These are phyloP conservation scores for Microcebus ravelobensis DNA, from an alignment of 2,113 vertebrate species.

Conservation along the genomic window DNA sequence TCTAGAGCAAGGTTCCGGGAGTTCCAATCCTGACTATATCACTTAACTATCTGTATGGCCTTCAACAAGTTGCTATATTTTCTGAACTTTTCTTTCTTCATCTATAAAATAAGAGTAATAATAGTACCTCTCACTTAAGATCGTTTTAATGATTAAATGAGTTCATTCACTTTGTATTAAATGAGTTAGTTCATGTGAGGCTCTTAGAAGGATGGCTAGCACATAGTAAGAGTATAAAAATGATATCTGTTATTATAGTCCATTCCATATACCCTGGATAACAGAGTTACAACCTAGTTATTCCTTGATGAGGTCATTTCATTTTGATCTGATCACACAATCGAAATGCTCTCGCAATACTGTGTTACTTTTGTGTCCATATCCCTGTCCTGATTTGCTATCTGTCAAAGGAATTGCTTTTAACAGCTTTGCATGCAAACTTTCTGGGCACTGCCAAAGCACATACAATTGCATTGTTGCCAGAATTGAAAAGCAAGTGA, in stretches of 20 bases:
- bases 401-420: slow-evolving; percentile 21
- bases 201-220: background rate
- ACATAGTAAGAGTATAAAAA: slow-evolving; percentile 8
- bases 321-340: background rate
- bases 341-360: background rate
- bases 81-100: background rate
- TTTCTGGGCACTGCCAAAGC: background rate
- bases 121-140: background rate
- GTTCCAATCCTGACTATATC: background rate
- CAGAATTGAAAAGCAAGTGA: background rate
- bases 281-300: background rate
- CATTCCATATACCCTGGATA: background rate
- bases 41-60: background rate
- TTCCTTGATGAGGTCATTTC: background rate
- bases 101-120: slow-evolving; percentile 1
- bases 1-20: background rate
- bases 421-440: slow-evolving; percentile 21
- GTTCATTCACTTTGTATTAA: background rate
- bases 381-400: slow-evolving; percentile 21
- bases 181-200: background rate
- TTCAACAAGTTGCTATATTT: slow-evolving; percentile 8
- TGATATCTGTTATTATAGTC: background rate
- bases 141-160: background rate
- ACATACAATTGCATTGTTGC: background rate
- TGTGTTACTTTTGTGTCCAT: background rate